Evolutionary conservation across 2,888 invertebrate genomes (phyloP), one percentile per base, ranked within the genome.

Genomic region (Hanleya hanleyi): DNA sequence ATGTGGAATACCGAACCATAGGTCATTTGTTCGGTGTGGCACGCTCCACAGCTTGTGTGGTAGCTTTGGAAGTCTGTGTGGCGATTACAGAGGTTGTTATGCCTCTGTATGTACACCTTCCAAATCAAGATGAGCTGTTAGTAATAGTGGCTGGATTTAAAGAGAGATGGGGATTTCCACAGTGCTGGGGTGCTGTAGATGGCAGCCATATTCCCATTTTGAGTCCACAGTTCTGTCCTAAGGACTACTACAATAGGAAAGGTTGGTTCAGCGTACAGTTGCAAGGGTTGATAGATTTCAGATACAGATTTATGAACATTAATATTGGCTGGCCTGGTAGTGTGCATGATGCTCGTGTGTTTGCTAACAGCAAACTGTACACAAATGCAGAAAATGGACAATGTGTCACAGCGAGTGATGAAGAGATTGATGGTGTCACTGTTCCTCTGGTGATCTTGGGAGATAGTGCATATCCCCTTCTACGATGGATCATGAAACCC

Each of bases 271-370:
- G 41, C 18, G 41, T 41, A 12, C 41, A 41, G 41, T 12, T 41
- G 41, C 41, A 41, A 18, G 41, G 41, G 9, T 9, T 41, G 18
- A 18, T 41, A 12, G 41, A 41, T 41, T 41, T 41, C 41, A 9
- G 41, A 12, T 41, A 12, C 41, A 41, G 41, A 18, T 41, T 41
- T 12, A 12, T 41, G 18, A 41, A 41, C 18, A 18, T 41, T 41
- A 12, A 18, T 18, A 41, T 41, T 12, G 41, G 41, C 18, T 41
- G 41, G 41, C 73, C 75, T 47, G 78, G 73, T 15, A 75, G 76
- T 37, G 78, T 77, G 4, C 72, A 77, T 61, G 78, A 79, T 69
- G 37, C 75, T 6, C 38, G 73, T 12, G 78, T 79, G 9, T 74
- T 75, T 12, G 41, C 62, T 6, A 75, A 77, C 41, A 41, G 41